Evolutionary conservation across 2,797 vertebrate species (phyloP).

Genomic region (Cynopterus sphinx): DNA sequence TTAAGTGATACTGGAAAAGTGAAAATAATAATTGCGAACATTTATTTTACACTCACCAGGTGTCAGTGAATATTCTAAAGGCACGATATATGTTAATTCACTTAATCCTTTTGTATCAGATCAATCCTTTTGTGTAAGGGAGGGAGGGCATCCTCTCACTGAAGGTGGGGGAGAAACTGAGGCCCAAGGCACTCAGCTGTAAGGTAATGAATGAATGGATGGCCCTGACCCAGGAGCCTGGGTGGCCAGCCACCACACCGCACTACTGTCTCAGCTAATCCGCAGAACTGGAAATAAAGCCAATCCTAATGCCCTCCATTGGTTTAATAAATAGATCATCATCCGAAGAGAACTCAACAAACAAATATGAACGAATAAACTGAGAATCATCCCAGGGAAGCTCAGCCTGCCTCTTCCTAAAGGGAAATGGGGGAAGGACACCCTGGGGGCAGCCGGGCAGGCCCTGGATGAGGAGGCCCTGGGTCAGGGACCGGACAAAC

Average conservation of each 20-base stretch:
- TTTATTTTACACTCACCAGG: not conserved
- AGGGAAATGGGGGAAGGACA: not conserved
- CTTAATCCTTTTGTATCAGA: not conserved
- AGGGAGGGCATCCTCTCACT: not conserved
- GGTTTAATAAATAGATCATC: not conserved
- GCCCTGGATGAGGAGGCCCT: not conserved
- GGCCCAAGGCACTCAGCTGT: not conserved
- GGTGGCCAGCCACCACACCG: not conserved
- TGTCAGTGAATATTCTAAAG: not conserved
- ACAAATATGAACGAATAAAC: constrained; percentile 16
- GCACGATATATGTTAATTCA: not conserved
- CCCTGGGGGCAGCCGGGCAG: not conserved
- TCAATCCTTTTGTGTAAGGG: not conserved
- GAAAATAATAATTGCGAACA: not conserved
- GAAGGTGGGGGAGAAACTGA: not conserved
- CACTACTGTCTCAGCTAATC: not conserved
- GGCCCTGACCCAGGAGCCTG: not conserved
- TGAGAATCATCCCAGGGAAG: not conserved
- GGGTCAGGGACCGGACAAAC: not conserved
- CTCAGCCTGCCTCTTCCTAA: not conserved
- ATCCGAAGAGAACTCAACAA: not conserved
- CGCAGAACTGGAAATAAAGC: not conserved
- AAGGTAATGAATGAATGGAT: no score
- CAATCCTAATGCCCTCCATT: not conserved
- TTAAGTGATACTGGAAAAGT: not conserved